Base-by-base conservation (phyloP, 2,888 invertebrate species). In the Sycophila texana region DNA sequence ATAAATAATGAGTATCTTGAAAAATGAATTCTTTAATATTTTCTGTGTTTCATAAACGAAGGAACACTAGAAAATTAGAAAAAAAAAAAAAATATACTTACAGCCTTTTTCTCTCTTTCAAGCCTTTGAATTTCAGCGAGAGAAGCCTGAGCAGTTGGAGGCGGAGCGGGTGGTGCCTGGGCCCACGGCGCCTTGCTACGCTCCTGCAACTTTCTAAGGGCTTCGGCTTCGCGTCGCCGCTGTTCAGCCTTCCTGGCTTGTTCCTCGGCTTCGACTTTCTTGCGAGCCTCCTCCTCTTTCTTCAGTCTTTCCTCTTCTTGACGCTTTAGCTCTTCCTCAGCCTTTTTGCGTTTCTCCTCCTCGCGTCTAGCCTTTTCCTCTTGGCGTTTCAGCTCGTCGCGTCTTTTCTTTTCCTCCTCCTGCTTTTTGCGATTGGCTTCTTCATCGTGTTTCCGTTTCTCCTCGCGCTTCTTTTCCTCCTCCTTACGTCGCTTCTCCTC, bases 121-220 rank as follows among this genome's bases (percentile, higher is more conserved):
- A 92, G 92, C 85, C 91, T 90, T 84, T 93, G 93, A 82, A 93
- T 93, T 75, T 93, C 93, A 14, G 91, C 91, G 55, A 93, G 89
- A 26, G 92, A 92, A 39, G 91, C 88, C 51, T 89, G 89, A 86
- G 91, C 86, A 82, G 89, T 83, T 20, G 90, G 84, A n/a, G 90
- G 84, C 51, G 90, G 85, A 30, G 89, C 83, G 47, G 88, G 88
- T 13, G 91, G 90, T 30, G 92, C 88, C 77, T 92, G 93, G 76
- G 92, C 91, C 93, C 93, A 93, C 0, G 93, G 94, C 0, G 92
- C 93, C 22, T 88, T 92, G 89, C 87, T 91, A 81, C 88, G 87
- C 83, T 92, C 92, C 82, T 92, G 92, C 72, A 92, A 87, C 82
- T 90, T 91, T 58, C 90, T 88, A 77, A 91, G 86, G 7, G 91